Conservation (phyloP, 2,888 invertebrate species). For the Malthinus flaveolus region DNA sequence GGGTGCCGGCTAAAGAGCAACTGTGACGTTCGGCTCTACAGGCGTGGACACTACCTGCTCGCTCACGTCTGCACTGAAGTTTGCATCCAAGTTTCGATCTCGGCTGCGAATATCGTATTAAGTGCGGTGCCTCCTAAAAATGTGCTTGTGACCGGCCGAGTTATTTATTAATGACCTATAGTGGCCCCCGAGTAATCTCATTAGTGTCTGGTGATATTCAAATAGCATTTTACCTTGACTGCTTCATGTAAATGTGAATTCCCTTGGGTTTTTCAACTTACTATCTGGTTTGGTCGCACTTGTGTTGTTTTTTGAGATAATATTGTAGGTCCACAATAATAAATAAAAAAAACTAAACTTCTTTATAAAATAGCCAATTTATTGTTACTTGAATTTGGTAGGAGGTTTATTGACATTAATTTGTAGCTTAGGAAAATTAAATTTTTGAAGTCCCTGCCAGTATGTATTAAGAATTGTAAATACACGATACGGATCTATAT, state of each 20-base stretch:
- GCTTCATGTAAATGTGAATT: slow-evolving; percentile 50
- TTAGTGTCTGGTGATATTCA: slow-evolving; percentile 41
- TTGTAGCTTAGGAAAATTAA: slow-evolving; percentile 54
- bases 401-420: slow-evolving; percentile 55
- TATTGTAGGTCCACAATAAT: slow-evolving; percentile 24
- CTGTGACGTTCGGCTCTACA: slow-evolving; percentile 75
- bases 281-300: slow-evolving; percentile 45
- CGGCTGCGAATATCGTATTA: slow-evolving; percentile 23
- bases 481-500: slow-evolving; percentile 53
- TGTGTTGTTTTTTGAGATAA: slow-evolving; percentile 47
- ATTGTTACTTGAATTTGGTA: slow-evolving; percentile 53
- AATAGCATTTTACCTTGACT: slow-evolving; percentile 30
- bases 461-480: slow-evolving; percentile 49
- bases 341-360: slow-evolving; percentile 33
- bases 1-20: slow-evolving; percentile 96
- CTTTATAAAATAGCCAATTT: slow-evolving; percentile 48
- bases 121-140: slow-evolving; percentile 37
- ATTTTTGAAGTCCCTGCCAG: slow-evolving; percentile 47
- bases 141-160: slow-evolving; percentile 47
- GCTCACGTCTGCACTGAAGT: slow-evolving; percentile 51
- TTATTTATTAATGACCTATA: slow-evolving; percentile 36
- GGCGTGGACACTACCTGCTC: slow-evolving; percentile 63
- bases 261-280: slow-evolving; percentile 42
- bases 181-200: slow-evolving; percentile 42
- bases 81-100: neutral